Base-by-base conservation (phyloP, 2,888 invertebrate species). In the Tetheella fluctuosa region DNA sequence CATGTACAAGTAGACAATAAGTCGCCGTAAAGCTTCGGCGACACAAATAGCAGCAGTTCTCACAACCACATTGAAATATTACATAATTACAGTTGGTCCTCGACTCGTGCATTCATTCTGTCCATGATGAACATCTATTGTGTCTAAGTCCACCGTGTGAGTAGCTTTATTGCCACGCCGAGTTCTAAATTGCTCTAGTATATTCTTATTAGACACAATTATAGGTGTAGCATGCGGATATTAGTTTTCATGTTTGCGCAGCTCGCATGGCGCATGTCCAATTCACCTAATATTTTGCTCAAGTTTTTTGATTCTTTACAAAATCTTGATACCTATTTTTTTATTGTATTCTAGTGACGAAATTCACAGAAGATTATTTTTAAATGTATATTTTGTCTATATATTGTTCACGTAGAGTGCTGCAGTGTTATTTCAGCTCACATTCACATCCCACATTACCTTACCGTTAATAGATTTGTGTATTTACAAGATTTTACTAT, bases 31-130 rank as follows among this genome's bases (percentile, higher is more conserved):
- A 69, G 64, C 65, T 62, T 56, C 54, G 59, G 63, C 59, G 71
- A 76, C 76, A 69, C 68, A 71, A 78, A 79, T 76, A 76, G 69
- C 73, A 25, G 52, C 54, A 63, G 58, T 55, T 68, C 64, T 69
- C 74, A 73, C 78, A 71, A 71, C 67, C 65, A 70, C 68, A 69
- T 69, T 81, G 76, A 86, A 82, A 80, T 85, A 85, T 86, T 80
- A 78, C 72, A 79, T 81, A 84, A 85, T 86, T 81, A 82, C 65
- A 63, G 67, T 69, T 58, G 69, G 66, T 48, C 48, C 48, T 48
- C 20, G 48, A 20, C 48, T 48, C 20, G 48, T 48, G 58, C 63
- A 65, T 58, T 58, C 25, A 59, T 72, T 63, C 59, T 25, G 61
- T 13, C 55, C 17, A 34, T 34, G 68, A 69, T 64, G 54, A 59